phyloP scores from a whole-genome alignment of 1,140 invertebrate genomes.

The Arctopsyche grandis region DNA sequence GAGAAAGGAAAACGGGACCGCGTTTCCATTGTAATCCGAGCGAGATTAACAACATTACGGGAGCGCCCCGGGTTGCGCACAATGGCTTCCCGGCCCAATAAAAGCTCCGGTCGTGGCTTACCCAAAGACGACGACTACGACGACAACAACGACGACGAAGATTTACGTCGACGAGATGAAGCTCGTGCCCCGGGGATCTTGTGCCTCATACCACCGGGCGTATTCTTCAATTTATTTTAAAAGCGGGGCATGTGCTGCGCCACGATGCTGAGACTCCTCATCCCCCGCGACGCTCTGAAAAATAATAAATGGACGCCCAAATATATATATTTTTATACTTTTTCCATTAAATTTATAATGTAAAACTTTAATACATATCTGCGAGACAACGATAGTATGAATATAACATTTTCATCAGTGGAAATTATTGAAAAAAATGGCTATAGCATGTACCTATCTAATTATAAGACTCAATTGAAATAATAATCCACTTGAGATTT shows the following conservation, averaged over 20 bases:
- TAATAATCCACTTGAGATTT: no score
- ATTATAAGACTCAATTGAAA: no score
- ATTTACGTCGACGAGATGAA: constrained; percentile 18
- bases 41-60: constrained; percentile 49
- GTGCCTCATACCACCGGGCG: neutral
- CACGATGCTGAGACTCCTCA: neutral
- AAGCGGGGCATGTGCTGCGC: constrained; percentile 51
- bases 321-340: neutral
- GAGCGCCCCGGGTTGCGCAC: constrained; percentile 17
- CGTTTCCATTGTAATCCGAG: constrained; percentile 42
- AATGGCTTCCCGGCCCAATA: constrained; percentile 39
- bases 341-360: no score
- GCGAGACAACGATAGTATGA: no score
- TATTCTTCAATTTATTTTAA: constrained; percentile 53
- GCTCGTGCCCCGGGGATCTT: constrained; percentile 14
- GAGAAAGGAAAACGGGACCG: neutral
- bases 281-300: neutral
- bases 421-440: no score
- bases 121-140: constrained; percentile 32
- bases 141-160: neutral
- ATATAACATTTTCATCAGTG: no score
- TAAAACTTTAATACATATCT: no score
- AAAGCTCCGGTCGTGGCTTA: constrained; percentile 43
- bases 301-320: neutral
- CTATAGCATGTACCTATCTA: no score